A percentile compares a stretch with the other conserved stretches of the same genome.
Evolutionary conservation across 1,140 invertebrate species (phyloP).

Genomic region (Drosophila prosaltans): DNA sequence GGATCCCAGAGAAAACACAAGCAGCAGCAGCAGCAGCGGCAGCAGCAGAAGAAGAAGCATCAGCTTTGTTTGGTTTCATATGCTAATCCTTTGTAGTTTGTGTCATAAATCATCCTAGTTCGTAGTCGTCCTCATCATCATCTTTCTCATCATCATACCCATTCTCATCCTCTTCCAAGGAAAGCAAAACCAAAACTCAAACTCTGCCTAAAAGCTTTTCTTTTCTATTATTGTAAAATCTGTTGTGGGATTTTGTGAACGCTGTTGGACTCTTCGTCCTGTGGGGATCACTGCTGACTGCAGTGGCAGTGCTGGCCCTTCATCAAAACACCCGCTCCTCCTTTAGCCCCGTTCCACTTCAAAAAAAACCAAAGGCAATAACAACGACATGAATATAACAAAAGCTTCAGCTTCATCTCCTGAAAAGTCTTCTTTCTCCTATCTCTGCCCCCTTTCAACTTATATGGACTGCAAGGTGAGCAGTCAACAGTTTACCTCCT

Average conservation of each 20-base stretch:
- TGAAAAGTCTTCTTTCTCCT: slow-evolving; percentile 1
- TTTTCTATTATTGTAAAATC: slow-evolving; percentile 61
- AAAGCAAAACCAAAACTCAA: slow-evolving; percentile 16
- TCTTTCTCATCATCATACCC: neutral
- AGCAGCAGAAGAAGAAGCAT: neutral
- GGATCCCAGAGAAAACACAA: neutral
- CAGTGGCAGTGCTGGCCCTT: slow-evolving; percentile 20
- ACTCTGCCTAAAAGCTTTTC: slow-evolving; percentile 59
- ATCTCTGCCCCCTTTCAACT: slow-evolving; percentile 20
- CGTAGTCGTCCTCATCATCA: slow-evolving; percentile 5
- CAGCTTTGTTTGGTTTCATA: slow-evolving; percentile 72
- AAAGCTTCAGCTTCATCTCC: slow-evolving; percentile 25
- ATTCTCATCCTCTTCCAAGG: neutral
- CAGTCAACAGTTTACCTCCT: slow-evolving; percentile 56
- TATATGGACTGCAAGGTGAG: slow-evolving; percentile 48
- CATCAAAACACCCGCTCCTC: neutral
- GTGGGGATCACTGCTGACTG: slow-evolving; percentile 37
- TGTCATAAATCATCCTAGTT: slow-evolving; percentile 67
- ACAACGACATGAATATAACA: slow-evolving; percentile 70
- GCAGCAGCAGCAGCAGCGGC: neutral
- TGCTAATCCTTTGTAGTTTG: slow-evolving; percentile 69
- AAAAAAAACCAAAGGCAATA: slow-evolving; percentile 63
- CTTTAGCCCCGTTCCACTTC: neutral
- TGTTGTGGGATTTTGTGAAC: slow-evolving; percentile 40
- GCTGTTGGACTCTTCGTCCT: slow-evolving; percentile 21